A percentile compares a stretch with the other conserved stretches of the same genome.
phyloP scores from a whole-genome alignment of 2,888 invertebrate genomes.

The Steinernema hermaphroditum region DNA sequence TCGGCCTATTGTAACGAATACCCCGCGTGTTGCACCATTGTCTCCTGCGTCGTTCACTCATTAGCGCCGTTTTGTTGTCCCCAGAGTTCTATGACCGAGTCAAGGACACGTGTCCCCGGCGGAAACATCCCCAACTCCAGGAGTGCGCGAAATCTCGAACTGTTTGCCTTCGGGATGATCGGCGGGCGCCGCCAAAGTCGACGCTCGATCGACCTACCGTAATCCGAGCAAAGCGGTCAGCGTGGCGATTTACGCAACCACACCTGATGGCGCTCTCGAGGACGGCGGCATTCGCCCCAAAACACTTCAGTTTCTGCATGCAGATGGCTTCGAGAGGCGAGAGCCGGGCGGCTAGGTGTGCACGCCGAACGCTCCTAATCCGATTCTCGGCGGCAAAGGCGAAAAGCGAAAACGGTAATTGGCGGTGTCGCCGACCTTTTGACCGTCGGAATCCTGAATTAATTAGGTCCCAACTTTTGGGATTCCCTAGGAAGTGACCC shows the following conservation, averaged over 20 bases:
- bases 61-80: conserved; percentile 20
- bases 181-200: conserved; percentile 1
- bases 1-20: conserved; percentile 5
- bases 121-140: not conserved
- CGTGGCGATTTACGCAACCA: not conserved
- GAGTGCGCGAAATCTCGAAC: not conserved
- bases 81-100: not conserved
- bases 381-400: not conserved
- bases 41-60: not conserved
- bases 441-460: conserved; percentile 7
- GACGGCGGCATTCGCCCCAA: not conserved
- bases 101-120: conserved; percentile 2
- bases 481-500: not conserved
- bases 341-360: not conserved
- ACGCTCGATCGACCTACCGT: not conserved
- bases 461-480: not conserved
- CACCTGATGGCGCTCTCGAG: conserved; percentile 18
- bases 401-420: not conserved
- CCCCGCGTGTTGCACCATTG: not conserved
- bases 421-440: conserved; percentile 17
- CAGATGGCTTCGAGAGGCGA: conserved; percentile 8
- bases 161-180: not conserved
- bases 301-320: conserved; percentile 2
- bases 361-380: not conserved
- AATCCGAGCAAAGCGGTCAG: not conserved